A percentile compares a stretch with the other conserved stretches of the same genome.
Conservation (phyloP, 2,113 vertebrate genomes). For the Phocoena sinus region DNA sequence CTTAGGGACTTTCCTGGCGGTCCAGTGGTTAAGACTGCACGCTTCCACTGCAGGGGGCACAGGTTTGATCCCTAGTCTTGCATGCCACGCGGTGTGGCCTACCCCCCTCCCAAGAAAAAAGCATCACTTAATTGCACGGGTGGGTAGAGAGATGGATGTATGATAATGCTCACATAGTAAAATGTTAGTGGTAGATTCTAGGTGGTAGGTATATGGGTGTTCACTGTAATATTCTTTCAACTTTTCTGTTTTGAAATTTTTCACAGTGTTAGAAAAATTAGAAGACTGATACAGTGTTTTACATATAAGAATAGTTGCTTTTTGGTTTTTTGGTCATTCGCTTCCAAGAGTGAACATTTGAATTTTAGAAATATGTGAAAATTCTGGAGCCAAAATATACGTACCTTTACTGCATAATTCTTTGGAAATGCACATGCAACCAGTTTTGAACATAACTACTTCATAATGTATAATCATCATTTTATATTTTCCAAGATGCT, state of each 20-base stretch:
- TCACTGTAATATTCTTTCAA: neutral
- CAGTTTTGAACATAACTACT: neutral
- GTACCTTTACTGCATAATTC: neutral
- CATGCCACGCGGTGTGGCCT: neutral
- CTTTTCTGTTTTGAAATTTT: neutral
- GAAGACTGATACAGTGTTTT: neutral
- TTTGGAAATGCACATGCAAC: neutral
- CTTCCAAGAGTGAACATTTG: neutral
- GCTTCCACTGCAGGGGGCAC: neutral
- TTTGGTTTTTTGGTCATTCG: neutral
- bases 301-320: neutral
- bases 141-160: neutral
- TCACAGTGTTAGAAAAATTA: neutral
- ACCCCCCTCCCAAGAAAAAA: neutral
- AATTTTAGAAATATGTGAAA: constrained; percentile 23
- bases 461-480: neutral
- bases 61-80: neutral
- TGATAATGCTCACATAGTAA: neutral
- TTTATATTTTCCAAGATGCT: neutral
- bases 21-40: neutral
- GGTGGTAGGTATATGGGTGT: neutral
- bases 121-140: neutral
- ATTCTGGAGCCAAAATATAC: constrained; percentile 2
- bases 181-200: neutral
- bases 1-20: neutral